Percentiles rank a stretch among this genome's conserved stretches.
Evolutionary conservation across 2,888 invertebrate species (phyloP).

Genomic region (Latrodectus elegans): DNA sequence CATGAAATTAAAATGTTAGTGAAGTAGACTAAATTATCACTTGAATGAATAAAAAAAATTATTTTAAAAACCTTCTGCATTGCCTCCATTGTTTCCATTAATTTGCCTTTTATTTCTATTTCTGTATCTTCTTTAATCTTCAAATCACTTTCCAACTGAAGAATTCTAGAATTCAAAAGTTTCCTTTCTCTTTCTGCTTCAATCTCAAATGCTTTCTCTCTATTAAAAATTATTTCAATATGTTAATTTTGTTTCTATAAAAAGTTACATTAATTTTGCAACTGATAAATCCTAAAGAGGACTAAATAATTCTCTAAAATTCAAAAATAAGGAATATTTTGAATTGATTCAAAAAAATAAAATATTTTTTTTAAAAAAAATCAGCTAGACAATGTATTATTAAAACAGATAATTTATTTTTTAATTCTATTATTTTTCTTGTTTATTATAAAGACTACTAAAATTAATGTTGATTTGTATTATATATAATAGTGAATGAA

Average conservation of each 20-base stretch:
- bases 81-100: conserved; percentile 32
- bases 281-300: neutral
- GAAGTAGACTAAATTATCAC: too few species aligned
- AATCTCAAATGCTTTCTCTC: conserved; percentile 40
- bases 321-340: neutral
- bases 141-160: conserved; percentile 34
- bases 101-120: conserved; percentile 27
- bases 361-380: neutral
- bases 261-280: neutral
- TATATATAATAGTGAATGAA: too few species aligned
- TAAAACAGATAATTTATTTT: neutral
- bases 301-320: neutral
- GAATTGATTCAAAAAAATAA: neutral
- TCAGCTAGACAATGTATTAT: neutral
- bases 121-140: conserved; percentile 39
- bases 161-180: conserved; percentile 43
- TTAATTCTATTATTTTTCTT: too few species aligned
- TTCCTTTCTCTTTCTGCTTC: conserved; percentile 49
- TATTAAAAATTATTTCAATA: neutral
- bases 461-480: too few species aligned
- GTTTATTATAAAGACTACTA: too few species aligned
- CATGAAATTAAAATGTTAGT: too few species aligned
- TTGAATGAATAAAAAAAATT: too few species aligned
- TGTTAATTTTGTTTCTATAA: neutral
- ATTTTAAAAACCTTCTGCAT: conserved; percentile 30